Conservation (phyloP, 1,140 invertebrate genomes). For the Drosophila oshimai region DNA sequence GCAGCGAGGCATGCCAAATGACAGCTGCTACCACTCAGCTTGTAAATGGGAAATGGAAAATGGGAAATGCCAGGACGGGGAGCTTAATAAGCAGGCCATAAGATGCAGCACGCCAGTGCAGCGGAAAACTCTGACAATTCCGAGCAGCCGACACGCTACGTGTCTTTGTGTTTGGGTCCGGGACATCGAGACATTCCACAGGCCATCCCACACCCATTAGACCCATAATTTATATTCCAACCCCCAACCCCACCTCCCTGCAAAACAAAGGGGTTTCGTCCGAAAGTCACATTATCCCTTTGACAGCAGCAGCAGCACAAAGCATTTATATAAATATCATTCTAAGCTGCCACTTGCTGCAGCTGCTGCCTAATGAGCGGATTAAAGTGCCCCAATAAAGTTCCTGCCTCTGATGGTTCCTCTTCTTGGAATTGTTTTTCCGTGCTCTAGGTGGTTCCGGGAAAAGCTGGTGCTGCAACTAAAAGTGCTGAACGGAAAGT, state of each 20-base stretch:
- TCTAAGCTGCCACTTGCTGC: constrained; percentile 59
- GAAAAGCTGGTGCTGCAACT: constrained; percentile 1
- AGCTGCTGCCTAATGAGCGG: constrained; percentile 78
- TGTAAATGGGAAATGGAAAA: constrained; percentile 17
- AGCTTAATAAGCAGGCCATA: constrained; percentile 47
- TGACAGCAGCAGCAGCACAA: constrained; percentile 25
- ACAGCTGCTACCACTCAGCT: constrained; percentile 38
- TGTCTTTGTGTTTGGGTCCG: constrained; percentile 2
- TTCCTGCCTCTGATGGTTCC: not conserved
- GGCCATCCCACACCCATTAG: constrained; percentile 22
- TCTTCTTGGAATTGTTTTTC: not conserved
- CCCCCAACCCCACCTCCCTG: too few relatives aligned
- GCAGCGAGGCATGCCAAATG: constrained; percentile 61
- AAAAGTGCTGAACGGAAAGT: not conserved
- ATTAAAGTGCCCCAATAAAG: constrained; percentile 47
- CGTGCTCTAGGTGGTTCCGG: not conserved
- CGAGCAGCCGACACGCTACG: constrained; percentile 13
- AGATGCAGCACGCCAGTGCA: constrained; percentile 54
- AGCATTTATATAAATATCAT: constrained; percentile 72
- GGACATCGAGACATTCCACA: not conserved
- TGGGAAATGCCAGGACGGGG: constrained; percentile 52
- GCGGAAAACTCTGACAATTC: constrained; percentile 38
- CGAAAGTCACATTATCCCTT: constrained; percentile 62
- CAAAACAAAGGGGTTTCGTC: not conserved
- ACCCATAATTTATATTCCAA: constrained; percentile 38